Evolutionary conservation across 2,888 invertebrate genomes (phyloP).

Genomic region (Buathra laborator): DNA sequence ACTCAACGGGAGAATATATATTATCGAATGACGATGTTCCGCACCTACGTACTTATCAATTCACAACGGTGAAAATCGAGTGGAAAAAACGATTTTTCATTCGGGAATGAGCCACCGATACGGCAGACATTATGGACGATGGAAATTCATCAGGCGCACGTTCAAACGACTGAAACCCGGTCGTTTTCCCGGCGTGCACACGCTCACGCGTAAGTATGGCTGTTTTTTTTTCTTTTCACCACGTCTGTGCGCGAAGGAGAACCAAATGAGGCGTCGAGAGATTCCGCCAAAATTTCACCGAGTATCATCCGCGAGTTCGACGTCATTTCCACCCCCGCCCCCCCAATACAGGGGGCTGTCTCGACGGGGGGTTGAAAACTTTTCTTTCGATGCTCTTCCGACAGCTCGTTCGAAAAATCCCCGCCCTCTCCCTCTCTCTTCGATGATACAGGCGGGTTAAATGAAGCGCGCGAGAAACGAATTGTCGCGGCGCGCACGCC

Average conservation of each 20-base stretch:
- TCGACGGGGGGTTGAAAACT: slow-evolving; percentile 63
- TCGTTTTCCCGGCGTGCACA: slow-evolving; percentile 52
- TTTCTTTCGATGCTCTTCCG: slow-evolving; percentile 55
- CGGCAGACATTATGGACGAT: slow-evolving; percentile 43
- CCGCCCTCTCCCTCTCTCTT: not conserved
- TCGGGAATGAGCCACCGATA: slow-evolving; percentile 44
- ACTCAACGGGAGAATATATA: too few relatives aligned
- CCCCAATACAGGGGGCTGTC: slow-evolving; percentile 7
- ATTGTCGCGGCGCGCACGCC: slow-evolving; percentile 55
- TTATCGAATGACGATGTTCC: too few relatives aligned
- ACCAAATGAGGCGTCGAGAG: slow-evolving; percentile 82
- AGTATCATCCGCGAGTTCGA: slow-evolving; percentile 59
- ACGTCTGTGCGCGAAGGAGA: slow-evolving; percentile 67
- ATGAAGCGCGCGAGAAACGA: slow-evolving; percentile 76
- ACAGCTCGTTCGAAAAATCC: slow-evolving; percentile 34
- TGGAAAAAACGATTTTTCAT: slow-evolving; percentile 66
- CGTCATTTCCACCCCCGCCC: slow-evolving; percentile 25
- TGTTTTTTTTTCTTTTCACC: slow-evolving; percentile 33
- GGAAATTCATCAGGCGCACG: slow-evolving; percentile 66
- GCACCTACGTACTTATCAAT: slow-evolving; percentile 9
- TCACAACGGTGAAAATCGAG: slow-evolving; percentile 60
- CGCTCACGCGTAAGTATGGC: not conserved
- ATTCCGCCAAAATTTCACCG: slow-evolving; percentile 76
- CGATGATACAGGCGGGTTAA: slow-evolving; percentile 72
- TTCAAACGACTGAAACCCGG: slow-evolving; percentile 52